phyloP scores from a whole-genome alignment of 2,888 invertebrate genomes.

The Acholoe squamosa region DNA sequence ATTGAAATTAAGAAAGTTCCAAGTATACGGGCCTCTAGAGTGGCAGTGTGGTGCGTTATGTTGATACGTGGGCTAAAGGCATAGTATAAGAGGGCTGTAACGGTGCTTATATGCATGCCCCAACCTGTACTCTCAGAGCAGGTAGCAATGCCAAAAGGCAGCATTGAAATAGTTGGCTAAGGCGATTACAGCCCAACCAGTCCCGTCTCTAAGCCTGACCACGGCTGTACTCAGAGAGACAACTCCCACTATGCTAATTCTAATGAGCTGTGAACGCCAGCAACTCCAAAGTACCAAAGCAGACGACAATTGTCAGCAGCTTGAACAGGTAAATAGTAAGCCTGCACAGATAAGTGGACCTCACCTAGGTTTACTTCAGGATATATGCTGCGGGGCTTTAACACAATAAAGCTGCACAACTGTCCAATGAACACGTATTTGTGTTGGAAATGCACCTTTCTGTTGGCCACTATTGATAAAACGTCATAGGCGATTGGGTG shows the following conservation, averaged over 20 bases:
- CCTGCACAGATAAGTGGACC: no score
- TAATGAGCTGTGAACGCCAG: constrained; percentile 8
- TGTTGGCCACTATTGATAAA: no score
- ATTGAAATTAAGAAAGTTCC: neutral
- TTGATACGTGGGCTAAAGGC: constrained; percentile 7
- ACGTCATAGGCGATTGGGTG: no score
- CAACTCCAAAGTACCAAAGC: neutral
- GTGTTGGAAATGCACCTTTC: no score
- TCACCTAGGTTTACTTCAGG: no score
- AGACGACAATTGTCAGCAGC: neutral
- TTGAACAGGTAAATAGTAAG: no score
- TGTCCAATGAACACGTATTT: no score
- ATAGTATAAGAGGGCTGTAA: constrained; percentile 11
- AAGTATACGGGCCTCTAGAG: neutral
- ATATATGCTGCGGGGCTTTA: no score
- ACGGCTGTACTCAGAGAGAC: neutral
- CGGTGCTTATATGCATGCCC: constrained; percentile 24
- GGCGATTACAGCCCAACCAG: neutral
- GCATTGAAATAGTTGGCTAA: constrained; percentile 26
- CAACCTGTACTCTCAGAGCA: neutral
- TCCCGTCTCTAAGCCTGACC: neutral
- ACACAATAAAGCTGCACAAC: no score
- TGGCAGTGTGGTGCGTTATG: constrained; percentile 3
- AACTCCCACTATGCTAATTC: neutral
- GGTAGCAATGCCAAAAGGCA: constrained; percentile 4